These are phyloP conservation scores for Caenorhabditis zanzibari DNA, from an alignment of 2,888 invertebrate species.

Conservation along the genomic window DNA sequence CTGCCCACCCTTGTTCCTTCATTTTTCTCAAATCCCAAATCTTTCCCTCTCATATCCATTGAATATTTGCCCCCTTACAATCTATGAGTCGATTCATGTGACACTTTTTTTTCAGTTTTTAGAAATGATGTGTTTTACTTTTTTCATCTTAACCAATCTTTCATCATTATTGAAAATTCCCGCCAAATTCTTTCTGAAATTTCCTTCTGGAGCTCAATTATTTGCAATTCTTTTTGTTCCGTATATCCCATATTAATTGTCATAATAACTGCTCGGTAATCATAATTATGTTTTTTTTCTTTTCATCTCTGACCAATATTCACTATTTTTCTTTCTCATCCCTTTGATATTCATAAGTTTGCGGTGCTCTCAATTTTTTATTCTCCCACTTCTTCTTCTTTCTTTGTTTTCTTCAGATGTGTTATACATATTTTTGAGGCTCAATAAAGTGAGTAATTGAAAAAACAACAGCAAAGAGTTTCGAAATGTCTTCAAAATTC, in stretches of 20 bases:
- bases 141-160: slow-evolving; percentile 25
- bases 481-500: not conserved
- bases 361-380: slow-evolving; percentile 43
- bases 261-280: slow-evolving; percentile 15
- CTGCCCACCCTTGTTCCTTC: slow-evolving; percentile 14
- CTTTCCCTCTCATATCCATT: slow-evolving; percentile 36
- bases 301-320: slow-evolving; percentile 2
- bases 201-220: slow-evolving; percentile 53
- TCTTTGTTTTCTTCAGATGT: slow-evolving; percentile 43
- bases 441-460: slow-evolving; percentile 51
- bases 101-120: slow-evolving; percentile 2
- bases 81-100: slow-evolving; percentile 54
- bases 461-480: slow-evolving; percentile 7
- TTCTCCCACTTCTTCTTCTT: not conserved
- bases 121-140: not conserved
- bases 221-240: slow-evolving; percentile 12
- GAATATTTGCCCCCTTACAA: not conserved
- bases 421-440: slow-evolving; percentile 57
- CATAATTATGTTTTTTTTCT: slow-evolving; percentile 26
- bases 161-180: slow-evolving; percentile 43
- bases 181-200: slow-evolving; percentile 55
- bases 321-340: slow-evolving; percentile 7
- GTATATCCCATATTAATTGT: slow-evolving; percentile 25
- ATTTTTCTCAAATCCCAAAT: slow-evolving; percentile 7
- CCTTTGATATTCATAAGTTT: slow-evolving; percentile 44